Conservation (phyloP, 1,140 invertebrate species). For the Eriosoma lanigerum region DNA sequence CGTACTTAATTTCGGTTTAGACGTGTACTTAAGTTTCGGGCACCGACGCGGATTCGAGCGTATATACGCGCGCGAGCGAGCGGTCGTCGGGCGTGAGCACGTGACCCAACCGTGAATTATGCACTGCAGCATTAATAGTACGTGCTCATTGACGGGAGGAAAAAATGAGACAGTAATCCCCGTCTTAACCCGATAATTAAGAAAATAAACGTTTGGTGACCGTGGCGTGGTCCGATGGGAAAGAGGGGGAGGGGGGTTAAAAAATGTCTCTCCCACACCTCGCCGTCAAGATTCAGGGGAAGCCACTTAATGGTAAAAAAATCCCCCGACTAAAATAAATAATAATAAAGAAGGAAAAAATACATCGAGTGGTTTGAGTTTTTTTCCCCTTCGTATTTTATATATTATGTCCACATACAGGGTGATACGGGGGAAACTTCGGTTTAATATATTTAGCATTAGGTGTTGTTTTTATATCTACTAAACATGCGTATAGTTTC, state of each 20-base stretch:
- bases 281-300: neutral
- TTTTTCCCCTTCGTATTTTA: neutral
- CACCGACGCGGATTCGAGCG: neutral
- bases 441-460: too few species aligned
- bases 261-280: neutral
- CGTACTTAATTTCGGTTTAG: constrained; percentile 37
- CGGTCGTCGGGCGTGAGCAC: neutral
- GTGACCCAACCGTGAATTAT: constrained; percentile 44
- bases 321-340: constrained; percentile 4
- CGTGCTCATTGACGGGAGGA: constrained; percentile 43
- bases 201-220: constrained; percentile 31
- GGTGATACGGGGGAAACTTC: too few species aligned
- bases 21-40: neutral
- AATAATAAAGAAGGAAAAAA: neutral
- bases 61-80: neutral
- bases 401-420: too few species aligned
- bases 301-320: constrained; percentile 23
- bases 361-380: neutral
- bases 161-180: constrained; percentile 49
- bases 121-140: constrained; percentile 4
- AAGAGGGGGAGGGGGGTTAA: neutral
- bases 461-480: too few species aligned
- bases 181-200: constrained; percentile 51
- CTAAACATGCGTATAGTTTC: too few species aligned
- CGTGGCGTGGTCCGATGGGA: too few species aligned